phyloP scores from a whole-genome alignment of 2,113 vertebrate species.

The Diphyllodes magnificus region DNA sequence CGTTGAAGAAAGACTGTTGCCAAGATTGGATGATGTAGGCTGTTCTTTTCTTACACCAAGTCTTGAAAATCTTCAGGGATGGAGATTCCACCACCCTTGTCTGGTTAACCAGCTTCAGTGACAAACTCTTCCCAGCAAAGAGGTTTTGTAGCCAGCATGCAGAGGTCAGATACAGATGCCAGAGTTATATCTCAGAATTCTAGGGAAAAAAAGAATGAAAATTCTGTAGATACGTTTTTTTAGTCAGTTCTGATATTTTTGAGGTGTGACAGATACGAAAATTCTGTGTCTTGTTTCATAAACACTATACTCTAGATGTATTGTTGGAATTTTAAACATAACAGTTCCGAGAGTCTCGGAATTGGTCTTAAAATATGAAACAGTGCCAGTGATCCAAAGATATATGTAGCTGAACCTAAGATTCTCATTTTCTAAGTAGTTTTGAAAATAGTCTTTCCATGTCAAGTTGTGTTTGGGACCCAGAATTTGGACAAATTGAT shows the following conservation, averaged over 20 bases:
- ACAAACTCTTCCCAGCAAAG: not conserved
- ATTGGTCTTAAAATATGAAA: not conserved
- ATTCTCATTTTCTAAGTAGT: not conserved
- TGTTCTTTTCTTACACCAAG: not conserved
- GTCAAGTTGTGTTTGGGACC: not conserved
- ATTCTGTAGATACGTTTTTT: not conserved
- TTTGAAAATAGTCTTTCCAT: not conserved
- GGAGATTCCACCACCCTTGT: not conserved
- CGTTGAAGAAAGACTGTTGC: not conserved
- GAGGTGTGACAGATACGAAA: not conserved
- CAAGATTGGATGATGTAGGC: not conserved
- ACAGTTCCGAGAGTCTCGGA: not conserved
- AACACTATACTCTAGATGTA: not conserved
- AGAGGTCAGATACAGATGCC: not conserved
- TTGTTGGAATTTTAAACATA: not conserved
- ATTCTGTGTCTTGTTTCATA: not conserved
- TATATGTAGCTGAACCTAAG: not conserved
- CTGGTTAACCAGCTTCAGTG: not conserved
- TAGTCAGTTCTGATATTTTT: not conserved
- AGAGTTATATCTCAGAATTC: not conserved
- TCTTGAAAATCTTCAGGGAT: not conserved
- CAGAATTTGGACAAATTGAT: not conserved
- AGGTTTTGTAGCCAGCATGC: not conserved
- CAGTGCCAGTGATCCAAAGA: not conserved
- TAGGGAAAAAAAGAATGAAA: not conserved